Evolutionary conservation across 2,888 invertebrate species (phyloP), one percentile per base, ranked within the genome.

Genomic region (Ferrisia virgata): DNA sequence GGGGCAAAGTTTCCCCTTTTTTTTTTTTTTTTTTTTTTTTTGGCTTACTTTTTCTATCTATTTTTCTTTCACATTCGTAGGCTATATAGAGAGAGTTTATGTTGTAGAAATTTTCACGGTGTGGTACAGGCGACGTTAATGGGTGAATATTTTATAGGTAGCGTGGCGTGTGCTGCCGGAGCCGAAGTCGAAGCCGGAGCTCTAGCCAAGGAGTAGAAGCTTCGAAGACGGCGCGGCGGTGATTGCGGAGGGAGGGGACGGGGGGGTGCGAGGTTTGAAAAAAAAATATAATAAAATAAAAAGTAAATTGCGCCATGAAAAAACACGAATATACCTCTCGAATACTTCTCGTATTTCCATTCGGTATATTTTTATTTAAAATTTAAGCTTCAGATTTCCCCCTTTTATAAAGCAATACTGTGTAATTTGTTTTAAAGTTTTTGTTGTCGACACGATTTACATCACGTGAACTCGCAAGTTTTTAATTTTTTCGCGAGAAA

Each of bases 371-470:
- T 72, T 72, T 72, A 72, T 72, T 72, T 72, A 31, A 36, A 72
- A 72, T 72, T 33, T 33, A 72, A 15, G 33, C 33, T 72, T 72
- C 72, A 33, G n/a, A 31, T 33, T 72, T n/a, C 36, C n/a, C 72
- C 31, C 72, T 33, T 33, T 72, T 72, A 33, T 72, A 33, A 72
- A 72, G 33, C 72, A 36, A 72, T 72, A 72, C 72, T 72, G 15
- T 72, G 72, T 72, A 72, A 72, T 72, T 72, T 72, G 72, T 72
- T 72, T 72, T 72, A 72, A 72, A 72, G 33, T 72, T 72, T n/a
- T 72, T 33, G 72, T 64, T 72, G 72, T 72, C 72, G 72, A 72
- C 72, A 72, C 72, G 33, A 72, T 72, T 72, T 72, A 72, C 72
- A 72, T 72, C 72, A 72, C 72, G 72, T 72, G 72, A 72, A 72